Conservation (phyloP, 92 coral and sea anemone species). For the Siderastrea radians region DNA sequence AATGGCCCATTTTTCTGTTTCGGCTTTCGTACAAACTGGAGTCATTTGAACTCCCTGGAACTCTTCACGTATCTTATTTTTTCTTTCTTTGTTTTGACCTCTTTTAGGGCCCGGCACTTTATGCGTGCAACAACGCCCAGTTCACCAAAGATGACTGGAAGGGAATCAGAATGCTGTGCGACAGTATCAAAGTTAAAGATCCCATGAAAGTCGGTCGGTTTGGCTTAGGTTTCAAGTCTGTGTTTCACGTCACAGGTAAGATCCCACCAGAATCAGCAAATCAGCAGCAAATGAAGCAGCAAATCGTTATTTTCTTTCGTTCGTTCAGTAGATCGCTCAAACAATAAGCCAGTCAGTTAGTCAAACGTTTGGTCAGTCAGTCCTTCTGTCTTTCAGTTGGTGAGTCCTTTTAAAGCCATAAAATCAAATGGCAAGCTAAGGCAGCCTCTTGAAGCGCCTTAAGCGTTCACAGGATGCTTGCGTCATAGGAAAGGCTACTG, state of each 20-base stretch:
- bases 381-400: too few species aligned
- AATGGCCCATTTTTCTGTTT: too few species aligned
- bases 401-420: too few species aligned
- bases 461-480: too few species aligned
- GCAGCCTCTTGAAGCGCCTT: too few species aligned
- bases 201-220: conserved; percentile 88
- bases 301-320: too few species aligned
- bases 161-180: conserved; percentile 79
- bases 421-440: too few species aligned
- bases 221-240: conserved; percentile 89
- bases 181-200: conserved; percentile 83
- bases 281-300: too few species aligned
- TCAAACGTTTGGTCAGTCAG: too few species aligned
- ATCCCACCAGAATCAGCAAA: not conserved
- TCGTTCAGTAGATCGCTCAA: too few species aligned
- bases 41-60: not conserved
- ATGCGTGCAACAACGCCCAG: conserved; percentile 75
- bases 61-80: not conserved
- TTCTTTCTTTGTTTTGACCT: not conserved
- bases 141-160: conserved; percentile 74
- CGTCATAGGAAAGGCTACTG: too few species aligned
- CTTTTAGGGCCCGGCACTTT: conserved; percentile 80
- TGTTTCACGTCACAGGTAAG: conserved; percentile 83
- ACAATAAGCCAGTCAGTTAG: too few species aligned
- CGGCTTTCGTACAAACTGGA: not conserved